Base-by-base conservation (phyloP, 2,797 vertebrate genomes). In the Enteromius anoplus region DNA sequence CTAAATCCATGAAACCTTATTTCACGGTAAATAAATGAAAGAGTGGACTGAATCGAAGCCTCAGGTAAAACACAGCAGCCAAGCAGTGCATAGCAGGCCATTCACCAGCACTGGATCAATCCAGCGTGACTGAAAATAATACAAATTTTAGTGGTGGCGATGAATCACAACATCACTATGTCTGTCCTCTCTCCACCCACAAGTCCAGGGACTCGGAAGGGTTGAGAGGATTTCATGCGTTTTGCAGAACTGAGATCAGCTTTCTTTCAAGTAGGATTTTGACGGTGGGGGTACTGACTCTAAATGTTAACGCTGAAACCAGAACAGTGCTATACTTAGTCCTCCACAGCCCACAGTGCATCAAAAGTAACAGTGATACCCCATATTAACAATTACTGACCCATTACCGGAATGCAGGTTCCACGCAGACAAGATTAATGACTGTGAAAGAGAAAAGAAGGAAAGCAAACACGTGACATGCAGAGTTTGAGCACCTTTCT, bases 11-110 rank as follows among this genome's bases (percentile, higher is more conserved):
- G 14, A 45, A 26, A 62, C 49, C 29, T 73, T 34, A 49, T 73
- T 73, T 53, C 45, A 51, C 0, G 1, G 32, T 62, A 42, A 42
- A 26, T 76, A 11, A 42, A 29, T 0, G 45, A 45, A 19, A 26
- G 21, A 47, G 6, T 14, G 34, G 3, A 62, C 75, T 40, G 32
- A 75, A 23, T 75, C 1, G 0, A 58, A 88, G 88, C 87, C 86
- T 92, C 87, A 17, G 76, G 87, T 29, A 34, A 77, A 49, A 79
- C 51, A 77, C 12, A 80, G 86, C 88, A 45, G 65, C 53, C 86
- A 90, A 91, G 85, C 42, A 14, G 78, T 88, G 81, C 45, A 71
- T 19, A 51, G 62, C 58, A 32, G 80, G 10, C 21, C 42, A 55
- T 84, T 82, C 26, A 75, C 17, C 21, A 23, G 29, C 32, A 84